phyloP scores from a whole-genome alignment of 2,797 vertebrate species.

The Sebastes miniatus region DNA sequence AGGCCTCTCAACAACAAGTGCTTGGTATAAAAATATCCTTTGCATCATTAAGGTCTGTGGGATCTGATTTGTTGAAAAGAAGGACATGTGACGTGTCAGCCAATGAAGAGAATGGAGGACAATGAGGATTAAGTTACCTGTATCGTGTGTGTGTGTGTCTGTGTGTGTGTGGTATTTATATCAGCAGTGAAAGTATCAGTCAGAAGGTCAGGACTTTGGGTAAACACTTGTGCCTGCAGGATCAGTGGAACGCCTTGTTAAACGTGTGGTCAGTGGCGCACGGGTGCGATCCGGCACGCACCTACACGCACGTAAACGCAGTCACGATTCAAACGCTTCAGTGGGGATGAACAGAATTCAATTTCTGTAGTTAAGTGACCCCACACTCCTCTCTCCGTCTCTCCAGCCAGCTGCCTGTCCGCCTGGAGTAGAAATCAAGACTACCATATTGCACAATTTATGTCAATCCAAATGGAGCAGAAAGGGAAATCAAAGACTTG shows the following conservation, averaged over 20 bases:
- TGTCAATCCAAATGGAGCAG: constrained; percentile 73
- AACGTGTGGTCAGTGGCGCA: constrained; percentile 32
- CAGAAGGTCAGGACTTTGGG: constrained; percentile 82
- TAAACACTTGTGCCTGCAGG: constrained; percentile 70
- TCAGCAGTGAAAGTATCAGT: constrained; percentile 80
- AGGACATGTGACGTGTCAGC: constrained; percentile 76
- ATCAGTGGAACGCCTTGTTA: constrained; percentile 64
- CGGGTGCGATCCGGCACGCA: constrained; percentile 13
- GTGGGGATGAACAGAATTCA: constrained; percentile 31
- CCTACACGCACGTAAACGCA: neutral
- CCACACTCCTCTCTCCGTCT: neutral
- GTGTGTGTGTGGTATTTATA: constrained; percentile 82
- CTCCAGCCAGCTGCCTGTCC: constrained; percentile 43
- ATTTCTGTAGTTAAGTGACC: constrained; percentile 18
- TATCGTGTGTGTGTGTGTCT: constrained; percentile 69
- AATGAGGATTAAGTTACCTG: constrained; percentile 81
- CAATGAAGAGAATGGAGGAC: constrained; percentile 71
- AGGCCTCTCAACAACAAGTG: constrained; percentile 75
- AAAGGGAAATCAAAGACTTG: constrained; percentile 71
- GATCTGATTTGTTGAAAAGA: constrained; percentile 63
- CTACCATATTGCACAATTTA: constrained; percentile 67
- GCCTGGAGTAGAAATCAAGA: constrained; percentile 64
- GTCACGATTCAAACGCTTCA: constrained; percentile 16
- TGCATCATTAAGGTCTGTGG: constrained; percentile 45
- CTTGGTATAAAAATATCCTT: constrained; percentile 77